Evolutionary conservation across 2,113 vertebrate species (phyloP).

Genomic region (Orcinus orca): DNA sequence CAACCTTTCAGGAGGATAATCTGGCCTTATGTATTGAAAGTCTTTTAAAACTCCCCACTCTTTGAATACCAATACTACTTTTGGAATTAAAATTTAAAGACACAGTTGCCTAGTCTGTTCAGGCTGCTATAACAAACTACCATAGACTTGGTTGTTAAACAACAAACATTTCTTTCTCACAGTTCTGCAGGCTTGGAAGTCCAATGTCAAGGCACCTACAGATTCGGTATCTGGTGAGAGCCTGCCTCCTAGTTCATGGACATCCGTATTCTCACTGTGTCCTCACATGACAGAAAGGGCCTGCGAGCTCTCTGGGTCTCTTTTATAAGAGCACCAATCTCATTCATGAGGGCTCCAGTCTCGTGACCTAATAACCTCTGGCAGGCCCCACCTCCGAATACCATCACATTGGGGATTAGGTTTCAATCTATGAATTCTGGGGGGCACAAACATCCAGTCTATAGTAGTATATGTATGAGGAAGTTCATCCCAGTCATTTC

Average conservation of each 20-base stretch:
- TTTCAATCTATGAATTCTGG: not conserved
- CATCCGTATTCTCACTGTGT: not conserved
- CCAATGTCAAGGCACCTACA: not conserved
- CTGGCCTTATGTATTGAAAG: not conserved
- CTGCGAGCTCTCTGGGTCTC: not conserved
- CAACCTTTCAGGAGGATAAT: not conserved
- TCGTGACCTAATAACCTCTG: not conserved
- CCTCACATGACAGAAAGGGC: not conserved
- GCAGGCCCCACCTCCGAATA: not conserved
- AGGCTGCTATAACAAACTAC: not conserved
- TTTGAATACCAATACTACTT: not conserved
- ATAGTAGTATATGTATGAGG: not conserved
- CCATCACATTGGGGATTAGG: not conserved
- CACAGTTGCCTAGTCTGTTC: too few species aligned
- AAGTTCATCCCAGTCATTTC: not conserved
- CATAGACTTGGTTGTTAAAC: not conserved
- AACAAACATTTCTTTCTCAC: not conserved
- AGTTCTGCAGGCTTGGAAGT: not conserved
- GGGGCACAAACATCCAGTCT: not conserved
- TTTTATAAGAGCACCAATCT: not conserved
- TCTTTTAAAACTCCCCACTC: not conserved
- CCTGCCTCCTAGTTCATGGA: not conserved
- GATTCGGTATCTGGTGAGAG: not conserved
- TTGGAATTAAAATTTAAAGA: constrained; percentile 4
- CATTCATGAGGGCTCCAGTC: not conserved